These are phyloP conservation scores for Lysandra coridon DNA, from an alignment of 2,888 invertebrate genomes.

Conservation along the genomic window DNA sequence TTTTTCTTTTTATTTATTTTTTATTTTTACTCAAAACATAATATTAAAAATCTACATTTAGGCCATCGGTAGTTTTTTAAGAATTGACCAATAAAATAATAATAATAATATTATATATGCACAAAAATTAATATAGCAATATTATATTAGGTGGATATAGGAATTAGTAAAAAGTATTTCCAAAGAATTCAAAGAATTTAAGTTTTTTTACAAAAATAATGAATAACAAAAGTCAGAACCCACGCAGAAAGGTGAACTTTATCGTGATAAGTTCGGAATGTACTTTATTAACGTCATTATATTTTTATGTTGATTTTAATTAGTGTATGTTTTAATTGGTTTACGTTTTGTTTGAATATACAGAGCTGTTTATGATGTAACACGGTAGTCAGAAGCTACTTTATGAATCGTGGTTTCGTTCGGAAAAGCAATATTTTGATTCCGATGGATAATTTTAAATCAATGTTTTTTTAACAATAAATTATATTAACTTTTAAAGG, in stretches of 20 bases:
- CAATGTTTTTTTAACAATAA: not conserved
- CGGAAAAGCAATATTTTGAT: not conserved
- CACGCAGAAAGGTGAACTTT: not conserved
- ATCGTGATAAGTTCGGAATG: constrained; percentile 21
- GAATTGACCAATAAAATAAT: too few species aligned
- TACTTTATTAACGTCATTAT: constrained; percentile 30
- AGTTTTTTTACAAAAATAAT: not conserved
- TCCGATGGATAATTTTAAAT: not conserved
- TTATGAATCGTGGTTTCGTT: constrained; percentile 10
- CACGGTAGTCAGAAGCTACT: constrained; percentile 10
- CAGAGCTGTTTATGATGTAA: constrained; percentile 9
- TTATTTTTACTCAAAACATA: too few species aligned
- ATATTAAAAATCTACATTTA: too few species aligned
- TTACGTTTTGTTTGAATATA: constrained; percentile 23
- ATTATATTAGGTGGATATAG: too few species aligned
- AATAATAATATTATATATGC: too few species aligned
- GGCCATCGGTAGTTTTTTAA: too few species aligned
- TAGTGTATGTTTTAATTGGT: constrained; percentile 22
- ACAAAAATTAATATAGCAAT: too few species aligned
- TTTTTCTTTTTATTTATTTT: too few species aligned
- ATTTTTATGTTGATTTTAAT: constrained; percentile 26
- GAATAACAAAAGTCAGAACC: not conserved
- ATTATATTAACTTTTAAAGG: too few species aligned
- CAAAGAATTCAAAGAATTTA: too few species aligned
- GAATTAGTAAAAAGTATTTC: too few species aligned